Conservation (phyloP, 2,888 invertebrate species). For the Drosophila fungiperda region DNA sequence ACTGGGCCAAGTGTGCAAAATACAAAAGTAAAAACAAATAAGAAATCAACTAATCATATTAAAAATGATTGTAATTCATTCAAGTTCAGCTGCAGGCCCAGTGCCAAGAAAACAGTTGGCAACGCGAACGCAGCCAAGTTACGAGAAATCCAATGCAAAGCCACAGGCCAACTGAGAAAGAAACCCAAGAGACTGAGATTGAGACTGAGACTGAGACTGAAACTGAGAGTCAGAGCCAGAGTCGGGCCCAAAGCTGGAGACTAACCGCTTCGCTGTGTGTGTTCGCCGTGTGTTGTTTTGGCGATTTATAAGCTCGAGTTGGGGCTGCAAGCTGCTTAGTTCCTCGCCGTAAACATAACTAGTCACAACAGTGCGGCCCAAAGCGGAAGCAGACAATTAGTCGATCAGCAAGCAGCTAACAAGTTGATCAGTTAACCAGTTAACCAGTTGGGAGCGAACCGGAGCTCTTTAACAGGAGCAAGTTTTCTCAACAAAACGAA, state of each 20-base stretch:
- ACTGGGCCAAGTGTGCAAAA: conserved; percentile 69
- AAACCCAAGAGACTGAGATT: background rate
- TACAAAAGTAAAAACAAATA: background rate
- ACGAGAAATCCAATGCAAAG: conserved; percentile 24
- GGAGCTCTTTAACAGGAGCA: conserved; percentile 55
- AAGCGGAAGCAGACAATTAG: conserved; percentile 54
- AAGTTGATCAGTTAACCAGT: conserved; percentile 53
- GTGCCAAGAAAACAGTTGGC: conserved; percentile 52
- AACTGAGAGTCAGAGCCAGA: conserved; percentile 1
- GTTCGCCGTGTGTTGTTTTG: conserved; percentile 22
- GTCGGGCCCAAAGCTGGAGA: too few relatives aligned
- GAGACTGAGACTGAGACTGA: background rate
- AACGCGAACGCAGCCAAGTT: conserved; percentile 38
- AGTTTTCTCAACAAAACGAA: conserved; percentile 37
- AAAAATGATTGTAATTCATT: conserved; percentile 45
- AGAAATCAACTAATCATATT: conserved; percentile 7
- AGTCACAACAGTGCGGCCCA: conserved; percentile 71
- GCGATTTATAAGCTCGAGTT: conserved; percentile 73
- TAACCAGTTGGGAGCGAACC: conserved; percentile 27
- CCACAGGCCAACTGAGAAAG: conserved; percentile 13
- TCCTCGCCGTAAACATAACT: conserved; percentile 83
- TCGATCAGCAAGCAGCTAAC: conserved; percentile 25
- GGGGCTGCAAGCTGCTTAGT: conserved; percentile 81
- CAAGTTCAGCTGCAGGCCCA: conserved; percentile 54
- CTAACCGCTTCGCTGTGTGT: conserved; percentile 42